A percentile compares a stretch with the other conserved stretches of the same genome.
Evolutionary conservation across 2,113 vertebrate genomes (phyloP).

Genomic region (Rousettus leschenaultii): DNA sequence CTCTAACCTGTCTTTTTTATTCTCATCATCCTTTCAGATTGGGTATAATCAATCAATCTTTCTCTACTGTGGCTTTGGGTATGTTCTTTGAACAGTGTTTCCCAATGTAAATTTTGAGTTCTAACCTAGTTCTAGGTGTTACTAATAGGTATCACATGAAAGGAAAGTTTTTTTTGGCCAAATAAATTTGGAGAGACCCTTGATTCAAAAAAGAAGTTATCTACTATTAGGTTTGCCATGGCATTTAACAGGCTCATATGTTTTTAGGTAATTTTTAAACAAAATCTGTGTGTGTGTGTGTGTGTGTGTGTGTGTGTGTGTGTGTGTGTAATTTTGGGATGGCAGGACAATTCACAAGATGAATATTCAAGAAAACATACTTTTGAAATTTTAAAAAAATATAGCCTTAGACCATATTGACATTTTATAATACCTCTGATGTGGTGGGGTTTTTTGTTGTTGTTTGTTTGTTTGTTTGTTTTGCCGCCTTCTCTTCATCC

Average conservation of each 20-base stretch:
- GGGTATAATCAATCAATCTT: neutral
- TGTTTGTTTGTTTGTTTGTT: neutral
- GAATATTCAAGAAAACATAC: neutral
- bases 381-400: neutral
- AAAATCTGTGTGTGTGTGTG: neutral
- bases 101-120: neutral
- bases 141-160: neutral
- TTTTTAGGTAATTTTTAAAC: neutral
- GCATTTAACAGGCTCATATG: neutral
- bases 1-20: neutral
- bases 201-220: neutral
- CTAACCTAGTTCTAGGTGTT: neutral
- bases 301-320: neutral
- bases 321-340: fast-evolving
- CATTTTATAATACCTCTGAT: neutral
- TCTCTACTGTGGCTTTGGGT: neutral
- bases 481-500: neutral
- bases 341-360: neutral
- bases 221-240: neutral
- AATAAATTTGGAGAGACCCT: neutral
- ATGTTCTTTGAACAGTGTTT: neutral
- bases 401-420: neutral
- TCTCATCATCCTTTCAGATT: neutral
- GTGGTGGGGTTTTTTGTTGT: neutral
- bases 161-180: neutral